Conservation (phyloP, 2,888 invertebrate species). For the Orthosia gothica region DNA sequence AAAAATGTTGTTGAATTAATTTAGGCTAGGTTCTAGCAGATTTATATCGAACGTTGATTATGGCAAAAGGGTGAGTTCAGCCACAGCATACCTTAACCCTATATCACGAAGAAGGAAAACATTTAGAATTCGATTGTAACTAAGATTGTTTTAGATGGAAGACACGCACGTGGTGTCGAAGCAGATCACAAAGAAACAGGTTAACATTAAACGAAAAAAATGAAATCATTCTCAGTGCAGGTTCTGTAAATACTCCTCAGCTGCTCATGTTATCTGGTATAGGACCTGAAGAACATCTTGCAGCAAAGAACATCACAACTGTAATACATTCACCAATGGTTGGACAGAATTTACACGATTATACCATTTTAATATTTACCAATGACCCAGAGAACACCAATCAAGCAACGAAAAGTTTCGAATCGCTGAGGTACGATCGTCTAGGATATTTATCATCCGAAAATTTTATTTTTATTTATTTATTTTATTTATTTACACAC, state of each 20-base stretch:
- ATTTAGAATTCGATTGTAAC: slow-evolving; percentile 54
- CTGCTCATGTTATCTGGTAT: slow-evolving; percentile 65
- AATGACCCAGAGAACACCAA: slow-evolving; percentile 10
- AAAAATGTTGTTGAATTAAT: slow-evolving; percentile 51
- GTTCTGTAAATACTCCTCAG: slow-evolving; percentile 54
- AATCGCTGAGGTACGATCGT: slow-evolving; percentile 46
- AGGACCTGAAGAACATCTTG: slow-evolving; percentile 56
- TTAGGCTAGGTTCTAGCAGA: slow-evolving; percentile 42
- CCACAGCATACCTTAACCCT: slow-evolving; percentile 54
- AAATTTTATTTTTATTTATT: too few species aligned
- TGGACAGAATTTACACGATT: slow-evolving; percentile 62
- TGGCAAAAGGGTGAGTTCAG: slow-evolving; percentile 49
- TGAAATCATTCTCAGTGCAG: slow-evolving; percentile 63
- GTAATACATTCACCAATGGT: slow-evolving; percentile 58
- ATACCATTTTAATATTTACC: slow-evolving; percentile 45
- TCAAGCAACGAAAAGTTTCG: slow-evolving; percentile 24
- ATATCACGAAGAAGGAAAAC: slow-evolving; percentile 35
- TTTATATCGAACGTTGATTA: slow-evolving; percentile 20
- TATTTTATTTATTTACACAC: too few species aligned
- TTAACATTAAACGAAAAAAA: slow-evolving; percentile 35
- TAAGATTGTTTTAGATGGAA: slow-evolving; percentile 40
- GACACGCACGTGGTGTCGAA: slow-evolving; percentile 41
- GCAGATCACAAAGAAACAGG: slow-evolving; percentile 15
- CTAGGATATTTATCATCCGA: slow-evolving; percentile 43
- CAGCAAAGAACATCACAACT: slow-evolving; percentile 28